Percentiles rank a stretch among this genome's conserved stretches.
These are phyloP conservation scores for Poecile atricapillus DNA, from an alignment of 2,113 vertebrate genomes.

Conservation along the genomic window DNA sequence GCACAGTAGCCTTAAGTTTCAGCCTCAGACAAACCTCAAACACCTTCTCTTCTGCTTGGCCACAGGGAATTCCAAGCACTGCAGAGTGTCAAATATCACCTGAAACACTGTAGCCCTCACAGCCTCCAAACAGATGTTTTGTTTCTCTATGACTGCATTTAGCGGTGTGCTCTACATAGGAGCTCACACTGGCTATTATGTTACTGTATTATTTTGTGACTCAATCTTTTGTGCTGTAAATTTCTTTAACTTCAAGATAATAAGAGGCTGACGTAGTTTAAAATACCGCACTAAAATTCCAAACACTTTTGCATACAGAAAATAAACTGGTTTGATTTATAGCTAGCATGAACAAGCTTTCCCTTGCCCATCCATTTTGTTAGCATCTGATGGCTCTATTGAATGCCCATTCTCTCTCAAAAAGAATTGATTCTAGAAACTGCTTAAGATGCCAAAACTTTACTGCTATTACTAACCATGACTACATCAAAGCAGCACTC, in stretches of 20 bases:
- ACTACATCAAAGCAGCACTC: background rate
- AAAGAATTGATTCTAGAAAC: background rate
- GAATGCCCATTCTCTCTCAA: background rate
- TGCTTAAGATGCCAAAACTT: background rate
- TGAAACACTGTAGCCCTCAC: background rate
- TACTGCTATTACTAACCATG: background rate
- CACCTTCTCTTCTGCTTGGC: background rate
- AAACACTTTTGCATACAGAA: background rate
- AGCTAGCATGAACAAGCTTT: background rate
- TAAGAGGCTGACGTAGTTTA: background rate
- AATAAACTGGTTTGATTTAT: background rate
- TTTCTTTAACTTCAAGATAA: background rate
- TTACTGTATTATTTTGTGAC: background rate
- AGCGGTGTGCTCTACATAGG: fast-evolving
- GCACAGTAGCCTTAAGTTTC: background rate
- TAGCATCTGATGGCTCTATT: background rate
- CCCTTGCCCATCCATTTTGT: background rate
- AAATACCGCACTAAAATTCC: background rate
- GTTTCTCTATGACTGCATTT: background rate
- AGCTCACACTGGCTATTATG: background rate
- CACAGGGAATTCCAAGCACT: background rate
- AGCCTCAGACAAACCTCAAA: background rate
- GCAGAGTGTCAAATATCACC: background rate
- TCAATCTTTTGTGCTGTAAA: background rate
- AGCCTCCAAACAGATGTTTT: background rate